phyloP scores from a whole-genome alignment of 2,113 vertebrate genomes.

The Crotalus helleri region DNA sequence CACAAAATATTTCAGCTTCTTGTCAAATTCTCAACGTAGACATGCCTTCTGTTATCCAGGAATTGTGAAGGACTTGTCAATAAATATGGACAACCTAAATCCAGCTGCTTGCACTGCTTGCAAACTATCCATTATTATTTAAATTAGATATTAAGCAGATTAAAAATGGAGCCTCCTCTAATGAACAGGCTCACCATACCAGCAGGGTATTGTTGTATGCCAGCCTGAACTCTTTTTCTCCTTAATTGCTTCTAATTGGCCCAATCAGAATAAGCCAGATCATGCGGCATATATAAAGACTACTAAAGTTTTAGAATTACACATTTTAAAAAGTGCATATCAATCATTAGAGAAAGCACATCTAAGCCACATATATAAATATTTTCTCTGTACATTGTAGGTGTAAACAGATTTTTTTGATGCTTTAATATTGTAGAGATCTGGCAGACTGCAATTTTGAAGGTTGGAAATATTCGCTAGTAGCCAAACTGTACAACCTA shows the following conservation, averaged over 20 bases:
- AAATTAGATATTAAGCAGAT: constrained; percentile 14
- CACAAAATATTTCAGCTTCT: constrained; percentile 8
- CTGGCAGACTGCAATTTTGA: not conserved
- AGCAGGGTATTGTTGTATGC: constrained; percentile 71
- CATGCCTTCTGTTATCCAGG: not conserved
- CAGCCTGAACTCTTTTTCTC: constrained; percentile 68
- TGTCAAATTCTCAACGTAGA: constrained; percentile 15
- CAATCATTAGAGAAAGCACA: not conserved
- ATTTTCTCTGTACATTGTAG: not conserved
- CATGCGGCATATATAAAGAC: not conserved
- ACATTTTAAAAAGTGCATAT: not conserved
- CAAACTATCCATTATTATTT: constrained; percentile 14
- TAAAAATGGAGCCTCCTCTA: constrained; percentile 14
- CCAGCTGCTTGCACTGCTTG: constrained; percentile 22
- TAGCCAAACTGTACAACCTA: not conserved
- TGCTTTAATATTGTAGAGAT: not conserved
- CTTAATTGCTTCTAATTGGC: constrained; percentile 76
- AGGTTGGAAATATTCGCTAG: not conserved
- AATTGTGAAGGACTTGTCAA: not conserved
- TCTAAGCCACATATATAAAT: constrained; percentile 1
- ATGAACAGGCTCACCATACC: constrained; percentile 31
- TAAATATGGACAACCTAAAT: constrained; percentile 22
- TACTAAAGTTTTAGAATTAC: constrained; percentile 3
- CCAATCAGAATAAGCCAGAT: constrained; percentile 73
- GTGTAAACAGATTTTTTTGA: constrained; percentile 17